These are phyloP conservation scores for Tenebrio molitor DNA, from an alignment of 1,140 invertebrate species.

Conservation along the genomic window DNA sequence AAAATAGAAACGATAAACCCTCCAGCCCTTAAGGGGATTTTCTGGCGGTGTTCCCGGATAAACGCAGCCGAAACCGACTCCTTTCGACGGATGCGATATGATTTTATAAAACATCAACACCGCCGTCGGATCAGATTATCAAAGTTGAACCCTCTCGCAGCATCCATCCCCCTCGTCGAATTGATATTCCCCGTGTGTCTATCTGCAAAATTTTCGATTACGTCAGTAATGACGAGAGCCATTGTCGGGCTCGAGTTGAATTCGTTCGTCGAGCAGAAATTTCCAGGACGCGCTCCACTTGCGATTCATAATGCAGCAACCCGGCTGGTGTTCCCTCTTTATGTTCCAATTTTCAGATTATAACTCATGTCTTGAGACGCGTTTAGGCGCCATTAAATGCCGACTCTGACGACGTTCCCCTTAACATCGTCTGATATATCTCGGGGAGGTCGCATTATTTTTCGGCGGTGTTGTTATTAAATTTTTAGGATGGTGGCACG, in stretches of 20 bases:
- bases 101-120: neutral
- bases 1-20: neutral
- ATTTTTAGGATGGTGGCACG: slow-evolving; percentile 5
- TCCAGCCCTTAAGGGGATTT: neutral
- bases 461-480: slow-evolving; percentile 29
- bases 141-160: neutral
- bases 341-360: slow-evolving; percentile 46
- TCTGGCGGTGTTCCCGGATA: neutral
- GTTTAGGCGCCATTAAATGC: slow-evolving; percentile 40
- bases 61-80: neutral
- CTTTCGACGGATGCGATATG: neutral
- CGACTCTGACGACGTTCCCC: slow-evolving; percentile 26
- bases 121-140: neutral
- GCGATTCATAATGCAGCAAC: slow-evolving; percentile 28
- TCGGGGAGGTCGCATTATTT: neutral
- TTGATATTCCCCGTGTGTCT: neutral
- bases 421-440: slow-evolving; percentile 8
- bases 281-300: slow-evolving; percentile 3
- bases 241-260: neutral
- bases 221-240: neutral
- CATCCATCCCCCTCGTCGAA: neutral
- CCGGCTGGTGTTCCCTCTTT: slow-evolving; percentile 29
- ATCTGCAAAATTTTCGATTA: slow-evolving; percentile 2
- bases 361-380: slow-evolving; percentile 45
- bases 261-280: neutral